Conservation (phyloP, 2,888 invertebrate species). For the Mystacides longicornis region DNA sequence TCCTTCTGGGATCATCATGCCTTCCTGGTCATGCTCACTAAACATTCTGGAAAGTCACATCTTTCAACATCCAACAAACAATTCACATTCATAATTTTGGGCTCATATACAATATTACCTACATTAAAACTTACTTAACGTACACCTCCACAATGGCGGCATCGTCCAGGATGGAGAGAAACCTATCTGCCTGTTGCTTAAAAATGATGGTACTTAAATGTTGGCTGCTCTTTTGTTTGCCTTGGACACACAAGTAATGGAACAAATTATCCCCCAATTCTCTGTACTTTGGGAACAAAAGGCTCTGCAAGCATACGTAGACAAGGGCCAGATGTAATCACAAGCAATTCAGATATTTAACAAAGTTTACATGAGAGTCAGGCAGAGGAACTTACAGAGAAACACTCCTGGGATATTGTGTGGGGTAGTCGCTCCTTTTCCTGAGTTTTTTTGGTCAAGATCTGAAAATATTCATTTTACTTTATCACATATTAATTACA, state of each 20-base stretch:
- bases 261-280: conserved; percentile 64
- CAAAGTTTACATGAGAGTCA: not conserved
- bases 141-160: conserved; percentile 58
- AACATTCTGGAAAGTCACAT: conserved; percentile 42
- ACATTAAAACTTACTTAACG: conserved; percentile 49
- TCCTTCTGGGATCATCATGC: conserved; percentile 54
- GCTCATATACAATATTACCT: too few species aligned
- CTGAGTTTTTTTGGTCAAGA: conserved; percentile 60
- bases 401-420: conserved; percentile 62
- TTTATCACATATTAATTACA: too few species aligned
- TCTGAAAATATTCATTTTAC: too few species aligned
- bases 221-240: conserved; percentile 51
- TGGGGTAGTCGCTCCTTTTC: conserved; percentile 62
- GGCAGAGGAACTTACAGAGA: conserved; percentile 48
- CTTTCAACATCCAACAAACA: too few species aligned
- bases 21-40: conserved; percentile 46
- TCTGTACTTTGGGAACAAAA: conserved; percentile 71
- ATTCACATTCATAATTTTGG: too few species aligned
- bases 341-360: not conserved
- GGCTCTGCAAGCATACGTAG: conserved; percentile 52
- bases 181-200: conserved; percentile 64
- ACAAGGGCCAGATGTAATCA: not conserved
- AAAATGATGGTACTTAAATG: conserved; percentile 59
- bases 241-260: conserved; percentile 51
- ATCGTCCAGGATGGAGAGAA: conserved; percentile 52